Evolutionary conservation across 2,888 invertebrate species (phyloP).

Genomic region (Scaptomyza parva): DNA sequence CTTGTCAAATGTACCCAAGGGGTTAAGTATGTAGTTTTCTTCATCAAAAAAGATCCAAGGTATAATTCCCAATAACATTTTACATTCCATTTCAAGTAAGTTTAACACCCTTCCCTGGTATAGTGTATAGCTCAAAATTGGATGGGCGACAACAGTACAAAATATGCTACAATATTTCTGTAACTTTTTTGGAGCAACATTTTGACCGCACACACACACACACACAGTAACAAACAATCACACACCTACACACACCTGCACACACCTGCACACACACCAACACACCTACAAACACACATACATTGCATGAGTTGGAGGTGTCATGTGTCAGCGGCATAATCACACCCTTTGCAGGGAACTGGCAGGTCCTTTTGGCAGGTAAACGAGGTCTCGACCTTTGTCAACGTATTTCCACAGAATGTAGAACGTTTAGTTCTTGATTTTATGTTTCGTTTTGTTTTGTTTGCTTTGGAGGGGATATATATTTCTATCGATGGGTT

Average conservation of each 20-base stretch:
- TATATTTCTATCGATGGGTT: slow-evolving; percentile 10
- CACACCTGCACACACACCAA: slow-evolving; percentile 14
- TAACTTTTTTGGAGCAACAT: slow-evolving; percentile 56
- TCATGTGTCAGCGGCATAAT: slow-evolving; percentile 78
- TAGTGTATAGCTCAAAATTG: slow-evolving; percentile 11
- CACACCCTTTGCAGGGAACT: slow-evolving; percentile 69
- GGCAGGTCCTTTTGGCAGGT: slow-evolving; percentile 64
- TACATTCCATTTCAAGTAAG: no score
- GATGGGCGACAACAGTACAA: slow-evolving; percentile 29
- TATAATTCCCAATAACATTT: no score
- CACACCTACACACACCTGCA: slow-evolving; percentile 16
- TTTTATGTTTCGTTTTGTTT: not conserved
- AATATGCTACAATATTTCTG: slow-evolving; percentile 68
- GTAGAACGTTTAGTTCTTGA: slow-evolving; percentile 47
- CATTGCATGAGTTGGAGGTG: slow-evolving; percentile 59
- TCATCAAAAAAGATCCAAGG: no score
- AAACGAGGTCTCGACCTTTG: slow-evolving; percentile 67
- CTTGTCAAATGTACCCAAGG: no score
- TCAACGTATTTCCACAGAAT: slow-evolving; percentile 62
- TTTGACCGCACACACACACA: slow-evolving; percentile 60
- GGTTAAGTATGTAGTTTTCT: no score
- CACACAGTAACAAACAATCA: not conserved
- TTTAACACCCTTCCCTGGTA: no score
- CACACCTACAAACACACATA: slow-evolving; percentile 17
- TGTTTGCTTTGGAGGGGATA: slow-evolving; percentile 7